Percentiles rank a stretch among this genome's conserved stretches.
phyloP scores from a whole-genome alignment of 2,888 invertebrate species.

The Tenthredo mesomela region DNA sequence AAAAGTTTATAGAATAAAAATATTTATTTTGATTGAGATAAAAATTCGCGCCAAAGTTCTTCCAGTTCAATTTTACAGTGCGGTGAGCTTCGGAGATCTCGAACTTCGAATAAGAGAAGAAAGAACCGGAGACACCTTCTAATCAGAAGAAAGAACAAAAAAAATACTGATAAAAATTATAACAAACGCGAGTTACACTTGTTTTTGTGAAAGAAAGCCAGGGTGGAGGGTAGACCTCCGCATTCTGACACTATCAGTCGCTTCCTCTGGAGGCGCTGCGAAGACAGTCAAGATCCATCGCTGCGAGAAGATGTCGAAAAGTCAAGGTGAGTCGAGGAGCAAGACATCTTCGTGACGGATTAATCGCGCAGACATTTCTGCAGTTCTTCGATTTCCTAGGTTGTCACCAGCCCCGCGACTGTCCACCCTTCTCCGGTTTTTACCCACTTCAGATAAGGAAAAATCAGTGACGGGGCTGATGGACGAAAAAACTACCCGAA shows the following conservation, averaged over 20 bases:
- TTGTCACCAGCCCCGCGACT: neutral
- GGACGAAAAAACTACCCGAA: neutral
- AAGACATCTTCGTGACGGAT: conserved; percentile 10
- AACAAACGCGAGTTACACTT: conserved; percentile 2
- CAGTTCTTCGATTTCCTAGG: conserved; percentile 4
- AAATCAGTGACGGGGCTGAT: neutral
- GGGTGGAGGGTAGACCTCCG: conserved; percentile 78
- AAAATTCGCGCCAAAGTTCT: neutral
- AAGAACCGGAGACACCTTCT: neutral
- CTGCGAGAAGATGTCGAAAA: conserved; percentile 89
- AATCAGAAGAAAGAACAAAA: neutral
- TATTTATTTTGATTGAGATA: neutral
- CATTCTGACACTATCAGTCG: conserved; percentile 77
- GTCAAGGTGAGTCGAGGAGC: conserved; percentile 84
- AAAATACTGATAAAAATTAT: neutral
- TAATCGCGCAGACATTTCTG: neutral
- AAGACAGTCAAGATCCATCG: conserved; percentile 92
- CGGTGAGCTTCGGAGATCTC: neutral
- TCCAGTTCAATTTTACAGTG: neutral
- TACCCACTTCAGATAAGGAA: neutral
- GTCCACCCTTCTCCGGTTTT: neutral
- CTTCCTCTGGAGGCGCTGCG: conserved; percentile 89
- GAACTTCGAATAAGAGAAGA: neutral
- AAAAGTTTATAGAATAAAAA: neutral
- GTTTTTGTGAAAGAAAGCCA: conserved; percentile 76